phyloP scores from a whole-genome alignment of 2,113 vertebrate species.

The Lamprologus sp. region DNA sequence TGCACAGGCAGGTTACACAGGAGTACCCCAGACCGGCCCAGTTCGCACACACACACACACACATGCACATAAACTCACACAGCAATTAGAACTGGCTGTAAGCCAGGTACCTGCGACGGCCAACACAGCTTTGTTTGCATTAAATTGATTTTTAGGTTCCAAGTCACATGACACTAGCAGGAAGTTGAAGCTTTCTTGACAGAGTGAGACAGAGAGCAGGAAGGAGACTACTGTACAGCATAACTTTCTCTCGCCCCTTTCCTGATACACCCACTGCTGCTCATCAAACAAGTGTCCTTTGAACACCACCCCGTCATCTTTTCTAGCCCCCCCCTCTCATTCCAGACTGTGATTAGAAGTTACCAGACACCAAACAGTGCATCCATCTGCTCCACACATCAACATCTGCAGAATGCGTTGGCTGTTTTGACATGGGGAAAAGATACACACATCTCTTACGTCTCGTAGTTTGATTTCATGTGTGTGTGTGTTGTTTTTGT shows the following conservation, averaged over 20 bases:
- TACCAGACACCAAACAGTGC: conserved; percentile 22
- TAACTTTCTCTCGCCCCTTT: background rate
- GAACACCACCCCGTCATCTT: background rate
- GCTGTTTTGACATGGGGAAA: conserved; percentile 20
- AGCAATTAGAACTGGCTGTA: conserved; percentile 13
- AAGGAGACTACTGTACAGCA: background rate
- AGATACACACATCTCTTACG: background rate
- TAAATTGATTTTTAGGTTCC: conserved; percentile 39
- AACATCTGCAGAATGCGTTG: conserved; percentile 40
- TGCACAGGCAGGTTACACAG: background rate
- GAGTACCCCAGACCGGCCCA: background rate
- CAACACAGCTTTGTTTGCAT: conserved; percentile 38
- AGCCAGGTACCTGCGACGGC: conserved; percentile 10
- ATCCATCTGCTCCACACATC: conserved; percentile 47
- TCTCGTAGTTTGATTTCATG: conserved; percentile 8
- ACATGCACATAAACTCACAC: background rate
- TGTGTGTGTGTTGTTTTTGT: conserved; percentile 20
- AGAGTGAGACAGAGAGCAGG: background rate
- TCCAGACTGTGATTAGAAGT: conserved; percentile 33
- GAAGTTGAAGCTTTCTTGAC: background rate
- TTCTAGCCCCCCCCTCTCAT: background rate
- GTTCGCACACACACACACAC: background rate
- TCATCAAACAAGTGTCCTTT: background rate
- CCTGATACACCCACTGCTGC: background rate
- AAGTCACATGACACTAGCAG: background rate